A percentile compares a stretch with the other conserved stretches of the same genome.
These are phyloP conservation scores for Trachelus iudaicus DNA, from an alignment of 2,888 invertebrate genomes.

Conservation along the genomic window DNA sequence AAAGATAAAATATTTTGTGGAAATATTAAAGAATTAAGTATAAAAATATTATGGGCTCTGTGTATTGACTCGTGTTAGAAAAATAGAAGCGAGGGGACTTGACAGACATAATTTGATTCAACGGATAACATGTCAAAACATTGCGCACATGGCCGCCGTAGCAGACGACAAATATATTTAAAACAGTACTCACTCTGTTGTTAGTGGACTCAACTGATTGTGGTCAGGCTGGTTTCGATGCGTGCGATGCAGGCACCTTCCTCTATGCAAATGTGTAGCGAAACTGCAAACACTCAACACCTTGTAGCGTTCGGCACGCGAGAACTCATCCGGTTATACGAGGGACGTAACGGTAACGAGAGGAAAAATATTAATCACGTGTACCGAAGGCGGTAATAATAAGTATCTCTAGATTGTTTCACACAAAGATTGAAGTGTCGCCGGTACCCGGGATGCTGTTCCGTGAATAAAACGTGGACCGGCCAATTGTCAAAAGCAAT, in stretches of 20 bases:
- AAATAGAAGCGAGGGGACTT: not conserved
- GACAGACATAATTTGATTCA: not conserved
- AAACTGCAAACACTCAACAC: not conserved
- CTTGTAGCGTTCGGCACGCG: not conserved
- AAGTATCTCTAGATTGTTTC: not conserved
- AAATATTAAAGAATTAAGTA: no score
- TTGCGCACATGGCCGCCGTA: not conserved
- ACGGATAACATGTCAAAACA: not conserved
- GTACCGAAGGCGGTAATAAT: not conserved
- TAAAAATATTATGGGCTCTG: not conserved
- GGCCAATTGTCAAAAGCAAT: slow-evolving; percentile 27
- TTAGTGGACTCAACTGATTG: not conserved
- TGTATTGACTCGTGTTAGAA: not conserved
- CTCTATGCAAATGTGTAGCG: not conserved
- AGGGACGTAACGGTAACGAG: not conserved
- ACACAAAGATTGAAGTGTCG: not conserved
- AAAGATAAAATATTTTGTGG: not conserved
- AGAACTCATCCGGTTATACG: not conserved
- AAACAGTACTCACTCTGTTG: not conserved
- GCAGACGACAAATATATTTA: not conserved
- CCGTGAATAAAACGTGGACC: slow-evolving; percentile 6
- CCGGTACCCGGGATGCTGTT: not conserved
- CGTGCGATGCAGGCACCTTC: not conserved
- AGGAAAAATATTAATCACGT: not conserved
- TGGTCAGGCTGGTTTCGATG: not conserved